These are phyloP conservation scores for Corydoras maculifer DNA, from an alignment of 2,113 vertebrate genomes.

Conservation along the genomic window DNA sequence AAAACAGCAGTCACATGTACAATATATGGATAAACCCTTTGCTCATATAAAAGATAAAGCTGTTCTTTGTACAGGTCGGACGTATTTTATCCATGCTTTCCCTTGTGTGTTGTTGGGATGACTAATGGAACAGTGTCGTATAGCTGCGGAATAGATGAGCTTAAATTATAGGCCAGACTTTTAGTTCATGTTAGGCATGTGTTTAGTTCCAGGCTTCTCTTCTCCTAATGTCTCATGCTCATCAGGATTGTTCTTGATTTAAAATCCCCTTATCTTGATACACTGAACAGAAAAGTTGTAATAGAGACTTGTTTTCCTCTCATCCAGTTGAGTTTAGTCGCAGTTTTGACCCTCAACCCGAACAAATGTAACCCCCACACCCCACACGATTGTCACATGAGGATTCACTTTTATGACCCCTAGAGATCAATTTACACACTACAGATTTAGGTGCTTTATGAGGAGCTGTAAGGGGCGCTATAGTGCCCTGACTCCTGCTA, in stretches of 20 bases:
- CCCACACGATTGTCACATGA: slow-evolving; percentile 31
- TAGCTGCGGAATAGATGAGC: too few species aligned
- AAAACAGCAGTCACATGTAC: too few species aligned
- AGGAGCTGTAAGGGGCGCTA: background rate
- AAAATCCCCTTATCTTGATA: background rate
- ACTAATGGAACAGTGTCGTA: too few species aligned
- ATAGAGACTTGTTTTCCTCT: background rate
- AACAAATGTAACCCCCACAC: slow-evolving; percentile 8
- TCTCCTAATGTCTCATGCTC: too few species aligned
- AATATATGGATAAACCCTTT: too few species aligned
- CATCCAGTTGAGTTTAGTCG: background rate
- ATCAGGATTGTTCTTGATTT: background rate
- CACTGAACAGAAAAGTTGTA: background rate
- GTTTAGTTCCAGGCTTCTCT: too few species aligned
- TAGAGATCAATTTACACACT: slow-evolving; percentile 39
- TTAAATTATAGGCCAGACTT: too few species aligned
- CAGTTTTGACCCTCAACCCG: slow-evolving; percentile 6
- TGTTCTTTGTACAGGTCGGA: too few species aligned
- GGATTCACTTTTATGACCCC: slow-evolving; percentile 26
- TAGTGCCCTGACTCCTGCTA: background rate
- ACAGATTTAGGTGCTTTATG: slow-evolving; percentile 35
- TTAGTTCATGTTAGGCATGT: too few species aligned
- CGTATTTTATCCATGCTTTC: too few species aligned
- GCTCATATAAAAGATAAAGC: too few species aligned
- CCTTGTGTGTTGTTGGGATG: too few species aligned